Percentiles rank a stretch among this genome's conserved stretches.
phyloP scores from a whole-genome alignment of 2,113 vertebrate species.

The Procavia capensis region DNA sequence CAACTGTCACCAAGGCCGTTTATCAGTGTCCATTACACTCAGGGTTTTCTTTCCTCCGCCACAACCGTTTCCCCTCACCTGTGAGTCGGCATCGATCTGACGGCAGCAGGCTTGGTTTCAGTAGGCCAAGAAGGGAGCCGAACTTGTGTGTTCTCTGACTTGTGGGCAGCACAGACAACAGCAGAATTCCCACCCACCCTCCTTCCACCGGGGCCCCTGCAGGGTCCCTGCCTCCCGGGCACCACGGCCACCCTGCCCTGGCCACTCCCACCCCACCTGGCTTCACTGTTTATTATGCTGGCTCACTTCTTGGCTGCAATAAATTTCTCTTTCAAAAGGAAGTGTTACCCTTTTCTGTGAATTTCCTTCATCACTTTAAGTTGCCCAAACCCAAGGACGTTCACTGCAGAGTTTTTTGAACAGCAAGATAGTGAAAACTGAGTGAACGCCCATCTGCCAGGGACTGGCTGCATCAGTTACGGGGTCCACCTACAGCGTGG shows the following conservation, averaged over 20 bases:
- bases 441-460: accelerated
- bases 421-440: not conserved
- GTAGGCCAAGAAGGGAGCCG: not conserved
- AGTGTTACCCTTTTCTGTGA: not conserved
- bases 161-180: not conserved
- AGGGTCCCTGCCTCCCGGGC: accelerated
- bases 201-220: not conserved
- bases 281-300: not conserved
- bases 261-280: not conserved
- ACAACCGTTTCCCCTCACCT: not conserved
- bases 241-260: not conserved
- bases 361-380: not conserved
- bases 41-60: not conserved
- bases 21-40: not conserved
- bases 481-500: too few species aligned
- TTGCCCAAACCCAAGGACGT: not conserved
- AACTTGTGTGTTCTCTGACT: not conserved
- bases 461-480: not conserved
- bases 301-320: not conserved
- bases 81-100: too few species aligned
- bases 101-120: too few species aligned
- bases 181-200: not conserved
- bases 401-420: not conserved
- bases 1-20: not conserved
- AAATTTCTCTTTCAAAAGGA: not conserved